A percentile compares a stretch with the other conserved stretches of the same genome.
Conservation (phyloP, 92 coral and sea anemone species). For the Porites evermanni region DNA sequence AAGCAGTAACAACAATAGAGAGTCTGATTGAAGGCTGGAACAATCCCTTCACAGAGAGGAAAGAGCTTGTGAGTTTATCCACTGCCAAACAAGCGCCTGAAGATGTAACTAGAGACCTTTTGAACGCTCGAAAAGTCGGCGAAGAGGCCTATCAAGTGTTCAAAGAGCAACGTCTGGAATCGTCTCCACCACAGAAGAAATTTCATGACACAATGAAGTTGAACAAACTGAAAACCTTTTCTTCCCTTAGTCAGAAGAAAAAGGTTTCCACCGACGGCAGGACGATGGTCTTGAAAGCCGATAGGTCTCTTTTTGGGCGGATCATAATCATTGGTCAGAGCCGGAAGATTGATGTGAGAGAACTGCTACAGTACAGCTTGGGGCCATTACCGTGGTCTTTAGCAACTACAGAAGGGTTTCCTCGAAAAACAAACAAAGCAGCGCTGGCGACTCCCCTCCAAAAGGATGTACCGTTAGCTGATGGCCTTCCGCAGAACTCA, state of each 20-base stretch:
- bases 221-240: conserved; percentile 62
- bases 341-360: conserved; percentile 30
- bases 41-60: conserved; percentile 50
- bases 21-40: conserved; percentile 62
- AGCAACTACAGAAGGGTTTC: conserved; percentile 55
- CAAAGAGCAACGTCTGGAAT: conserved; percentile 8
- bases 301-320: conserved; percentile 59
- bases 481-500: conserved; percentile 7
- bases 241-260: conserved; percentile 44
- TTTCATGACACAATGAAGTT: conserved; percentile 45
- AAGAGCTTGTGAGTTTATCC: conserved; percentile 47
- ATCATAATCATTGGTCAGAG: conserved; percentile 62
- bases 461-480: conserved; percentile 29
- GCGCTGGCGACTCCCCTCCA: conserved; percentile 10
- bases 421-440: conserved; percentile 34
- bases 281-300: conserved; percentile 54
- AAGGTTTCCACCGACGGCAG: conserved; percentile 30
- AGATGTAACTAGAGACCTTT: not conserved
- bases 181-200: conserved; percentile 40
- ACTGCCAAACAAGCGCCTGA: conserved; percentile 63
- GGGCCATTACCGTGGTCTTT: conserved; percentile 58
- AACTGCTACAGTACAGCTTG: conserved; percentile 43
- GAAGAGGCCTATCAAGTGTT: conserved; percentile 32
- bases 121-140: conserved; percentile 34
- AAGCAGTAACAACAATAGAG: conserved; percentile 63